Percentiles rank a stretch among this genome's conserved stretches.
phyloP scores from a whole-genome alignment of 2,888 invertebrate species.

The Abrostola tripartita region DNA sequence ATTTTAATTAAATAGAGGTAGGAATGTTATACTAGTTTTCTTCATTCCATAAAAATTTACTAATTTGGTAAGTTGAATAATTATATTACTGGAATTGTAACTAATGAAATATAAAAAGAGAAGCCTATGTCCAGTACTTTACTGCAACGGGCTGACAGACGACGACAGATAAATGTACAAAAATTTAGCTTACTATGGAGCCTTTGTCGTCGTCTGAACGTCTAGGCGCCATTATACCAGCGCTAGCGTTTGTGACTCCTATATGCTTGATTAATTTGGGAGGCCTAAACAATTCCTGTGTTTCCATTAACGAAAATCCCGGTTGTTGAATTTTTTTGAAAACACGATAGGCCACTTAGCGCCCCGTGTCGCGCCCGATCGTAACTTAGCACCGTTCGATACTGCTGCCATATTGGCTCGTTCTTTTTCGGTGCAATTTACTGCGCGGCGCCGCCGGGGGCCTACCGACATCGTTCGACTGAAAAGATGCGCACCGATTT shows the following conservation, averaged over 20 bases:
- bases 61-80: too few species aligned
- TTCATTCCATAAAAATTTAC: too few species aligned
- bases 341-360: constrained; percentile 87
- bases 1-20: constrained; percentile 9
- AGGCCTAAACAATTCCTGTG: constrained; percentile 66
- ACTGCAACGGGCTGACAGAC: too few species aligned
- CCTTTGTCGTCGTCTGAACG: constrained; percentile 61
- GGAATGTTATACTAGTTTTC: constrained; percentile 5
- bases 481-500: constrained; percentile 80
- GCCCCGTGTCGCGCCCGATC: constrained; percentile 78
- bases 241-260: constrained; percentile 71
- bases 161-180: too few species aligned
- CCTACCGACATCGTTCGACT: constrained; percentile 71
- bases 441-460: constrained; percentile 77
- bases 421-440: constrained; percentile 86
- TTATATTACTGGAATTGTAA: too few species aligned
- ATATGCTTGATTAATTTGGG: constrained; percentile 80
- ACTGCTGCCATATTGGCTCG: constrained; percentile 81
- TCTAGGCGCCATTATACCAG: constrained; percentile 64
- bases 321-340: constrained; percentile 79
- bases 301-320: constrained; percentile 71
- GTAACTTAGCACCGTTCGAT: constrained; percentile 83
- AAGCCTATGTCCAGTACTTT: too few species aligned
- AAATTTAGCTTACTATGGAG: constrained; percentile 34
- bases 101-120: too few species aligned